A percentile compares a stretch with the other conserved stretches of the same genome.
phyloP scores from a whole-genome alignment of 2,113 vertebrate species.

The Nycticebus coucang region DNA sequence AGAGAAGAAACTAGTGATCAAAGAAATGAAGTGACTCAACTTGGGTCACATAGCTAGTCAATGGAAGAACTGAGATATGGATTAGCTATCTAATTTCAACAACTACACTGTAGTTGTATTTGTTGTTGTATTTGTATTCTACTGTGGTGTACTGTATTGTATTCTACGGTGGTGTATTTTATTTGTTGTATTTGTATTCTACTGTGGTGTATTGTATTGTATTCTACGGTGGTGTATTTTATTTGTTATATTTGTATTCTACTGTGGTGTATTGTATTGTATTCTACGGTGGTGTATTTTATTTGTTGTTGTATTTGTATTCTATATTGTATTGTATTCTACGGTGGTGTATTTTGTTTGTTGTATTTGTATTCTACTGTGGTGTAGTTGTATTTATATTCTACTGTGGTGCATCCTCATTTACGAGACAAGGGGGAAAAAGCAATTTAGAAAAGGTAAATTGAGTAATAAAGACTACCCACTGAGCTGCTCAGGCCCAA shows the following conservation, averaged over 20 bases:
- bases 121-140: background rate
- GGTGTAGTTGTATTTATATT: background rate
- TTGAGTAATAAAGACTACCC: background rate
- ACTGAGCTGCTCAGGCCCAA: background rate
- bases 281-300: too few relatives aligned
- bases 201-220: background rate
- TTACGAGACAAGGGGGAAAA: background rate
- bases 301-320: background rate
- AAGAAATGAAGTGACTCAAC: background rate
- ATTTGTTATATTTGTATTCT: too few relatives aligned
- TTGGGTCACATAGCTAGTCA: background rate
- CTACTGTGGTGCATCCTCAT: background rate
- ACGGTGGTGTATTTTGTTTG: too few relatives aligned
- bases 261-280: too few relatives aligned
- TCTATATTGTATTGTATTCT: background rate
- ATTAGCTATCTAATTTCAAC: slow-evolving; percentile 36
- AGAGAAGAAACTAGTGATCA: background rate
- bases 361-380: background rate
- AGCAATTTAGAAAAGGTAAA: background rate
- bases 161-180: too few relatives aligned
- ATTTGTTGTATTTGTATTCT: too few relatives aligned
- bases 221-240: too few relatives aligned
- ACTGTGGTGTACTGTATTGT: background rate
- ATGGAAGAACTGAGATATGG: background rate
- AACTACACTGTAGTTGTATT: background rate